These are phyloP conservation scores for Urocolius indicus DNA, from an alignment of 2,113 vertebrate genomes.

Conservation along the genomic window DNA sequence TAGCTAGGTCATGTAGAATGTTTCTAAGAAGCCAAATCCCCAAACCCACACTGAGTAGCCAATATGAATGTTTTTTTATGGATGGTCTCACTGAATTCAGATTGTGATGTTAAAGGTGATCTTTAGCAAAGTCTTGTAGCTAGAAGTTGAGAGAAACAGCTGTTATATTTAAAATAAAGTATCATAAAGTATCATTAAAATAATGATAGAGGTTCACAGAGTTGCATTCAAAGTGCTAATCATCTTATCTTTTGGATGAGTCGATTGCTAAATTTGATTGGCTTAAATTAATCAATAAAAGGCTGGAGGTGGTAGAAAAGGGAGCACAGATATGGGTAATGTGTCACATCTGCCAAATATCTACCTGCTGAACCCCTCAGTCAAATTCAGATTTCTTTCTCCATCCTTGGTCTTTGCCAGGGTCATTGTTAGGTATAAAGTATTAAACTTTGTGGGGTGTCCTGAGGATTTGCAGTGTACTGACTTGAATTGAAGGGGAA, in stretches of 20 bases:
- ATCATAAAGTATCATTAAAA: constrained; percentile 32
- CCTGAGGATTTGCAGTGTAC: background rate
- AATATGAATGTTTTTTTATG: constrained; percentile 4
- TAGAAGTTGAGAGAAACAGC: constrained; percentile 46
- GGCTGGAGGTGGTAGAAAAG: background rate
- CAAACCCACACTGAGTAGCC: background rate
- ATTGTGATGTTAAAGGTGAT: constrained; percentile 41
- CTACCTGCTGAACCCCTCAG: constrained; percentile 29
- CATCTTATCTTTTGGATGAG: background rate
- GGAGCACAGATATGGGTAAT: background rate
- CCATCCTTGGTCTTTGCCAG: background rate
- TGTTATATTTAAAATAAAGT: constrained; percentile 54
- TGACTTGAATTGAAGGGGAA: background rate
- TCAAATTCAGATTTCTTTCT: constrained; percentile 47
- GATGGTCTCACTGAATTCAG: constrained; percentile 40
- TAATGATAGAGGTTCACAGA: constrained; percentile 21
- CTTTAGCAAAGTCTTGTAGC: constrained; percentile 39
- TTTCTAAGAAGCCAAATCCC: background rate
- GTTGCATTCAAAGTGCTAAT: constrained; percentile 12
- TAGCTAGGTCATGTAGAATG: background rate
- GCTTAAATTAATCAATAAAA: background rate
- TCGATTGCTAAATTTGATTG: constrained; percentile 42
- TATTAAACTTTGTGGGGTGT: background rate
- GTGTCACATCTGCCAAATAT: constrained; percentile 45
- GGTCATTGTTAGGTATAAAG: background rate